These are phyloP conservation scores for Agriotes lineatus DNA, from an alignment of 2,888 invertebrate genomes.

Conservation along the genomic window DNA sequence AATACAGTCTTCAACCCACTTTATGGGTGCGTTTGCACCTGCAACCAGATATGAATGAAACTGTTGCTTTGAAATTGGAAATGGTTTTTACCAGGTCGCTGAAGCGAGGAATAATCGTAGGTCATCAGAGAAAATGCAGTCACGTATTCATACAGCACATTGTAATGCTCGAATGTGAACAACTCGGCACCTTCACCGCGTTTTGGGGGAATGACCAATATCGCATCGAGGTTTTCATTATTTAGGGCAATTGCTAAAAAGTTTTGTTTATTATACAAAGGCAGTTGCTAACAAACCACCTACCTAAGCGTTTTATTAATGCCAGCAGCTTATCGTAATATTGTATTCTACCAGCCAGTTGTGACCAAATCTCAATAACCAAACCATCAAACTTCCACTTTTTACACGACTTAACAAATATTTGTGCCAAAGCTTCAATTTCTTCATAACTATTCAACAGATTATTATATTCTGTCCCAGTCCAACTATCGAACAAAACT, in stretches of 20 bases:
- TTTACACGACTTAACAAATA: slow-evolving; percentile 78
- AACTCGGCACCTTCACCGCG: slow-evolving; percentile 74
- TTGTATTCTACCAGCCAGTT: slow-evolving; percentile 77
- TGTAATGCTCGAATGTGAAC: slow-evolving; percentile 82
- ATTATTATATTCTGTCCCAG: slow-evolving; percentile 77
- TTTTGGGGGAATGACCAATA: slow-evolving; percentile 87
- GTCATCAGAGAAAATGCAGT: slow-evolving; percentile 96
- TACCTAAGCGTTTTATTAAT: slow-evolving; percentile 76
- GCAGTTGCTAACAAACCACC: slow-evolving; percentile 51
- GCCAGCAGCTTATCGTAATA: slow-evolving; percentile 69
- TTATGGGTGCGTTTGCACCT: slow-evolving; percentile 90
- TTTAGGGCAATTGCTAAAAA: slow-evolving; percentile 71
- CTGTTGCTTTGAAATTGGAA: no score
- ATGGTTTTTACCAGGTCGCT: slow-evolving; percentile 85
- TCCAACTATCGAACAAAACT: slow-evolving; percentile 90
- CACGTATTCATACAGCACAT: slow-evolving; percentile 80
- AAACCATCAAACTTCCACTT: slow-evolving; percentile 89
- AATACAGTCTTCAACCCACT: slow-evolving; percentile 85
- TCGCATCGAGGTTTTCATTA: slow-evolving; percentile 71
- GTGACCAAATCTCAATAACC: slow-evolving; percentile 92
- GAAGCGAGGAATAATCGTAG: slow-evolving; percentile 90
- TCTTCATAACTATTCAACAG: slow-evolving; percentile 78
- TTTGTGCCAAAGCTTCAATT: slow-evolving; percentile 75
- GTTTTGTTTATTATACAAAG: no score
- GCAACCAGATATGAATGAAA: no score